Conservation (phyloP, 2,113 vertebrate genomes). For the Ailuropoda melanoleuca region DNA sequence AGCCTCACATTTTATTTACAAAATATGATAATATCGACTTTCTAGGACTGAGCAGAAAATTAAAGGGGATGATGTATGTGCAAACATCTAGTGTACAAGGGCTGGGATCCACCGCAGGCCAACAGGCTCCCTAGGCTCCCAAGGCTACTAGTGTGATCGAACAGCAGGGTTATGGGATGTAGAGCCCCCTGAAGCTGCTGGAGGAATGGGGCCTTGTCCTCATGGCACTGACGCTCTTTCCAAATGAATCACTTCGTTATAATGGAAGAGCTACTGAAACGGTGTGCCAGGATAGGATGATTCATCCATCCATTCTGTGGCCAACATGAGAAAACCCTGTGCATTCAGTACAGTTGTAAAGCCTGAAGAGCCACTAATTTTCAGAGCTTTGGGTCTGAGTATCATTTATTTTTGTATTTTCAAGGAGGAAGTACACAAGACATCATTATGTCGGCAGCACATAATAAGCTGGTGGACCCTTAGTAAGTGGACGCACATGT, state of each 20-base stretch:
- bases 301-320: background rate
- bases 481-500: constrained; percentile 35
- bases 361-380: background rate
- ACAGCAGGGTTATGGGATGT: too few species aligned
- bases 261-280: constrained; percentile 8
- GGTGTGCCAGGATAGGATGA: constrained; percentile 42
- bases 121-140: background rate
- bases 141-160: background rate
- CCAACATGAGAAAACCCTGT: constrained; percentile 50
- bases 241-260: constrained; percentile 45
- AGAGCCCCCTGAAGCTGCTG: background rate
- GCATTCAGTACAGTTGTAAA: background rate
- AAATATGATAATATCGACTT: background rate
- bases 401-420: constrained; percentile 60
- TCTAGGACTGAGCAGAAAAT: background rate
- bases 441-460: background rate
- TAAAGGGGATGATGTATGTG: background rate
- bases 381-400: constrained; percentile 16
- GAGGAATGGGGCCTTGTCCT: background rate
- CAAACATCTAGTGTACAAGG: background rate
- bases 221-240: background rate
- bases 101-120: background rate
- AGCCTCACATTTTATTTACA: background rate
- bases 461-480: background rate
- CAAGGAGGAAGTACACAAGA: constrained; percentile 53